Base-by-base conservation (phyloP, 2,113 vertebrate species). In the Verasper variegatus region DNA sequence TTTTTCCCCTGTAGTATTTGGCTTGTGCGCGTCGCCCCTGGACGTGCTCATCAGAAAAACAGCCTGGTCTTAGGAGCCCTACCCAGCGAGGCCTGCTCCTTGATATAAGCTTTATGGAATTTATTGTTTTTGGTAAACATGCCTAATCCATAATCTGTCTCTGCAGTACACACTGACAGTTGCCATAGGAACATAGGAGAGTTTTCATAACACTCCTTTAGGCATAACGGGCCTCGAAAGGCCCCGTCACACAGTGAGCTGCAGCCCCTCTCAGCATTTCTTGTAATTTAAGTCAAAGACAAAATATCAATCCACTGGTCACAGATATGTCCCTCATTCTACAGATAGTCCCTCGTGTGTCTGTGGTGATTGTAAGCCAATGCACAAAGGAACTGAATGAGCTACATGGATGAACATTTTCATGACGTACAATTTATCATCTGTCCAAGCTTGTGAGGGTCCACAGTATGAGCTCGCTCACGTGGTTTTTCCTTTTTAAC, bases 111-210 rank as follows among this genome's bases (percentile, higher is more conserved):
- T 68, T 67, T 23, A 63, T 83, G 88, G 91, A 93, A 93, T 94
- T 89, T 90, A 91, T 92, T 93, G 89, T 92, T 93, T 92, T 93
- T 62, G 71, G 86, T 88, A 90, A 95, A 92, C 89, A 91, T 71
- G 55, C 73, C 68, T 86, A 84, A 89, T 74, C 62, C 81, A 83
- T 88, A 84, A 87, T 85, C 86, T 73, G 57, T 82, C 68, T 81
- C 49, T 64, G 73, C 56, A 80, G 78, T 74, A 78, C 78, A 81
- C 82, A 73, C 63, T 60, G 71, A 75, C 56, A 61, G 88, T 93
- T 91, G 81, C 84, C 79, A 88, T 89, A 63, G 91, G 42, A 89
- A 93, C 87, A 68, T 59, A n/a, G 68, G 69, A 68, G 51, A 63
- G 68, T 84, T 92, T 91, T 88, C 86, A 89, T 80, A 89, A 90